Conservation (phyloP, 1,140 invertebrate species). For the Rhopalosiphum padi region DNA sequence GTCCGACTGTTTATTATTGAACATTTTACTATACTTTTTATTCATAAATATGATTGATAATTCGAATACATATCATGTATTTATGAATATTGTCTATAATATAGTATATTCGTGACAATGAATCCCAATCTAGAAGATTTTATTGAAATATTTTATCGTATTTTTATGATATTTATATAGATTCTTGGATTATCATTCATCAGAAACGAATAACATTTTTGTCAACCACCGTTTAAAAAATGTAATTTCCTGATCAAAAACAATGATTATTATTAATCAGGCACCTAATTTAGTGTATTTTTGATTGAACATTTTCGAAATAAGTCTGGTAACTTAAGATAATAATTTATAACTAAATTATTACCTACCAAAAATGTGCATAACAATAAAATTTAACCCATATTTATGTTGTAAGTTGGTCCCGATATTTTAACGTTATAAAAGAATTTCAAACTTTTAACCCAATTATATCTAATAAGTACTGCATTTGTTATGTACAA, state of each 20-base stretch:
- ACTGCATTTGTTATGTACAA: too few relatives aligned
- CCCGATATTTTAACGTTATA: not conserved
- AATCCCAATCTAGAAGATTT: not conserved
- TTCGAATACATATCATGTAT: not conserved
- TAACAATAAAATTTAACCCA: not conserved
- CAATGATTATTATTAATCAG: not conserved
- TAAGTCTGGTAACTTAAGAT: not conserved
- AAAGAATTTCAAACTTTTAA: not conserved
- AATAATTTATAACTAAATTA: not conserved
- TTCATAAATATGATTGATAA: not conserved
- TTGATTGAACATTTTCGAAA: not conserved
- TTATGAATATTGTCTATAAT: not conserved
- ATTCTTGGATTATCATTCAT: not conserved
- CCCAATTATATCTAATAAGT: not conserved
- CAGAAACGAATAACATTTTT: not conserved
- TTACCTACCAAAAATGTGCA: not conserved
- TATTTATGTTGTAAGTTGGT: not conserved
- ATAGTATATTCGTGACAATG: not conserved
- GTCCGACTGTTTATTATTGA: not conserved
- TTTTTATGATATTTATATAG: not conserved
- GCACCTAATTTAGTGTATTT: not conserved
- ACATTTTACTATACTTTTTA: not conserved
- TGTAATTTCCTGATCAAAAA: not conserved
- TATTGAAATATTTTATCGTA: not conserved
- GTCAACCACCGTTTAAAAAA: not conserved